Base-by-base conservation (phyloP, 2,797 vertebrate genomes). In the Pteronotus mesoamericanus region DNA sequence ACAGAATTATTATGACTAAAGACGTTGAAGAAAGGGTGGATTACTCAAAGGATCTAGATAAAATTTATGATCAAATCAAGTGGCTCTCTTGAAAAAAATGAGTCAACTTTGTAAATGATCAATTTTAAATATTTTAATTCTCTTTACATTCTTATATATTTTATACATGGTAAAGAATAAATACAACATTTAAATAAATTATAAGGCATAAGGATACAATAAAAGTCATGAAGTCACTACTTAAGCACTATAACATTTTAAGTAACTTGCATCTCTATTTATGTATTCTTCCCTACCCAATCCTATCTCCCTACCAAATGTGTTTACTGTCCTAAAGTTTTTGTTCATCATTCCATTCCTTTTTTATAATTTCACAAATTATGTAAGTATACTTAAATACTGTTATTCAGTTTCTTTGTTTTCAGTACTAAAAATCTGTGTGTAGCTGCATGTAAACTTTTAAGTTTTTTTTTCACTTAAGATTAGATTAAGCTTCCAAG, bases 1-100 rank as follows among this genome's bases (percentile, higher is more conserved):
- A 69, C 34, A 85, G 21, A 55, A 85, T 91, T 91, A 61, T 48
- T 89, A 59, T 57, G 29, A 91, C 85, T 64, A 82, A 89, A 91
- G 18, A 75, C n/a, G 24, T 42, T 93, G 19, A 93, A 26, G 74
- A 92, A 80, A 83, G 6, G 39, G 39, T 86, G 55, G 9, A 34
- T 88, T 79, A 72, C 10, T 86, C 14, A 42, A 86, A 39, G 59
- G 77, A 80, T 82, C 59, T 64, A 88, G 55, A 83, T 74, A 51
- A 91, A 96, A 86, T 69, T 37, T 88, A 48, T 42, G 26, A 69
- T 69, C 34, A 93, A 68, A 93, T 85, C 32, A 93, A 55, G 89
- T 15, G 15, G 29, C 44, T 93, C 61, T 46, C 12, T 64, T 72
- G 48, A 46, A 86, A 78, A 82, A 64, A 88, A 57, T 29, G 18